Evolutionary conservation across 2,888 invertebrate genomes (phyloP), one percentile per base, ranked within the genome.

Genomic region (Hyposoter didymator): DNA sequence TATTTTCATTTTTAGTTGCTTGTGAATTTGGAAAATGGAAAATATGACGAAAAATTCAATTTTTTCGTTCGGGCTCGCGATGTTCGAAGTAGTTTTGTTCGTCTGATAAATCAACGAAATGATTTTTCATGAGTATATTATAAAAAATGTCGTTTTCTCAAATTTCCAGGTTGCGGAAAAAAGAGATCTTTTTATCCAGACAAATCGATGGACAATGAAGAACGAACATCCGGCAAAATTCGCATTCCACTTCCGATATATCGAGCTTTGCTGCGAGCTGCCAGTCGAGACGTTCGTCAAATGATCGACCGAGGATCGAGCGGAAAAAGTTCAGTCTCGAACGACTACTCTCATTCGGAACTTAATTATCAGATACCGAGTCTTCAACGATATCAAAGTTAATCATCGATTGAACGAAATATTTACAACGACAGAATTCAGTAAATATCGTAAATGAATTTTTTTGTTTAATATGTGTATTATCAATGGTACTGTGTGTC

Each of bases 81-180:
- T n/a, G n/a, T n/a, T n/a, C n/a, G n/a, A n/a, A n/a, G n/a, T n/a
- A n/a, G n/a, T n/a, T n/a, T n/a, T n/a, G n/a, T n/a, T n/a, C n/a
- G n/a, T n/a, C n/a, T n/a, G n/a, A n/a, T n/a, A n/a, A n/a, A n/a
- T n/a, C n/a, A n/a, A n/a, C n/a, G n/a, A n/a, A n/a, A 32, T 32
- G 2, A 32, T 32, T 32, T 32, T 32, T 4, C 32, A 2, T 32
- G 32, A 32, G 32, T 32, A 32, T 32, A 7, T n/a, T n/a, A 32
- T n/a, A 8, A 1, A 32, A 72, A 19, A 45, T 32, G 6, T 39
- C 39, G 14, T 59, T 28, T 43, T 14, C 12, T 28, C 28, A 14
- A 74, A 39, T 8, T 39, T 39, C 0, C 8, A 93, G 93, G 92
- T 7, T 93, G 92, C 72, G 92, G 92, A 14, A 90, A 87, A 59